Base-by-base conservation (phyloP, 2,888 invertebrate genomes). In the Limnephilus auricula region DNA sequence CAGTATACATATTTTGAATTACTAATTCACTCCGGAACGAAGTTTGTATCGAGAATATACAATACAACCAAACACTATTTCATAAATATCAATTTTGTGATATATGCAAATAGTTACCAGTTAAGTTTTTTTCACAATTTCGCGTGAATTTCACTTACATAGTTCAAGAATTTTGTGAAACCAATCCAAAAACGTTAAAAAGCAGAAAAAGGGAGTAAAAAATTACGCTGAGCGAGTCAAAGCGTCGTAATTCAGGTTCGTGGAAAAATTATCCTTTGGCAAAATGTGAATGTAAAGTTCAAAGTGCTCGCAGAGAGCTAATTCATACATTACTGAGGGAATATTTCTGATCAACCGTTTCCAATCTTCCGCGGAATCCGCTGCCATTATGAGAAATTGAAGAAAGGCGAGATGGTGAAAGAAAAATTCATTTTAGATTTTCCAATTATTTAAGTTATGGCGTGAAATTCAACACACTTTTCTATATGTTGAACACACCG, bases 211-310 rank as follows among this genome's bases (percentile, higher is more conserved):
- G 25, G 65, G 5, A 65, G 65, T 65, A 2, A 25, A 65, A 86
- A 86, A 90, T 90, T 90, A 86, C 78, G 79, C 37, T 79, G 79
- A 86, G 78, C 65, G 37, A 79, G 86, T 40, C 90, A 34, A 34
- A 50, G 86, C 45, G 30, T 31, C 85, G 50, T 65, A 65, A 65
- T 65, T 65, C 25, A 25, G 25, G 5, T 65, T 65, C 18, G 15
- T 50, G 79, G 34, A 79, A 90, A 88, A 89, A 92, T 84, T 90
- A 65, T 50, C 80, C 83, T n/a, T 83, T 89, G 78, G 82, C 85
- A 9, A 89, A 92, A 90, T 90, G 86, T 92, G 37, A 84, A 79
- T 85, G 89, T 79, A 86, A 79, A 89, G 90, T 90, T 92, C 92
- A 92, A 92, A 92, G 92, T 85, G 90, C 40, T 50, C 50, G 92